These are phyloP conservation scores for Eupelmus urozonus DNA, from an alignment of 2,888 invertebrate species.

Conservation along the genomic window DNA sequence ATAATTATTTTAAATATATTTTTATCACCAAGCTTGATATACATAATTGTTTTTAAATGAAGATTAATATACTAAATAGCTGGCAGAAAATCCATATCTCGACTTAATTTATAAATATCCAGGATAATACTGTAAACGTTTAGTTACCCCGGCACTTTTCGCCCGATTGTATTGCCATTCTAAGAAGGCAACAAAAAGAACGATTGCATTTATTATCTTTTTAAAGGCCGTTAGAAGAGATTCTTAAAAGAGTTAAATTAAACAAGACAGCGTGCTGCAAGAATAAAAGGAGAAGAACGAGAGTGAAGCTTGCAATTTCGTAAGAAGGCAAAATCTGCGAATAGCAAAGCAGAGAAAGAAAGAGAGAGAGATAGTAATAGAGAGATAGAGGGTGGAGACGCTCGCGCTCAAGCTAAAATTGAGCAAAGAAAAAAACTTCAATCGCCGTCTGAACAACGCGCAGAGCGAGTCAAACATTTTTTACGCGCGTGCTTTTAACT, in stretches of 20 bases:
- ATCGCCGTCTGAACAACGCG: slow-evolving; percentile 25
- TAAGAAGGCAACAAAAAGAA: not conserved
- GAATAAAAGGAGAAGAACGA: not conserved
- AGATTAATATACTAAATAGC: too few species aligned
- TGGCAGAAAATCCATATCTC: too few species aligned
- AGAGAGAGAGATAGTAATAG: not conserved
- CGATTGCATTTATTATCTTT: slow-evolving; percentile 35
- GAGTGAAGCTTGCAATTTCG: not conserved
- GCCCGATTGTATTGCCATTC: slow-evolving; percentile 8
- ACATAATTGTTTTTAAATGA: too few species aligned
- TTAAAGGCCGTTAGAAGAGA: slow-evolving; percentile 33
- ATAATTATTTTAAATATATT: too few species aligned
- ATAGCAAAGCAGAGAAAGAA: not conserved
- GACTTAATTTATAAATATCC: too few species aligned
- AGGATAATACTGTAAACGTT: too few species aligned
- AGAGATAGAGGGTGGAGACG: slow-evolving; percentile 8
- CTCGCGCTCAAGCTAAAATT: too few species aligned
- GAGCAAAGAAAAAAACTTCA: slow-evolving; percentile 40
- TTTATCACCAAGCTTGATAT: too few species aligned
- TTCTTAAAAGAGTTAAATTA: slow-evolving; percentile 45
- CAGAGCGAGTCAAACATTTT: slow-evolving; percentile 49
- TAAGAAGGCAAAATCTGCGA: slow-evolving; percentile 2
- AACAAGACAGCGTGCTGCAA: slow-evolving; percentile 8
- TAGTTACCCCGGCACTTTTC: slow-evolving; percentile 12
- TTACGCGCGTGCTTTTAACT: slow-evolving; percentile 52